Base-by-base conservation (phyloP, 1,140 invertebrate species). In the Zaprionus kolodkinae region DNA sequence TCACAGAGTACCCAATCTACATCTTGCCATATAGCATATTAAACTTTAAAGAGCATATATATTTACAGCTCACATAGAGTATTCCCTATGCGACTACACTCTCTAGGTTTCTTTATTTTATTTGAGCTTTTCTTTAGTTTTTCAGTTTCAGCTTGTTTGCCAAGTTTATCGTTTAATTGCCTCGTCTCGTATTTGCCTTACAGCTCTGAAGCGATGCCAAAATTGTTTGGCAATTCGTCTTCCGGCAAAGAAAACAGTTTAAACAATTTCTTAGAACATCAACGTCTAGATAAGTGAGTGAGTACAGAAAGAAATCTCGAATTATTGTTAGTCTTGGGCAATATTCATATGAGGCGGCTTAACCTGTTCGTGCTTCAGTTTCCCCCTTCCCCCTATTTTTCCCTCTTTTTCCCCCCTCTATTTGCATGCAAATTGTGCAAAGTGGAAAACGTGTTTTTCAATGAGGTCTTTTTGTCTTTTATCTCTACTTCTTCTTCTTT, bases 371-470 rank as follows among this genome's bases (percentile, higher is more conserved):
- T 76, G 74, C 57, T 57, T 67, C 25, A 38, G 52, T 73, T 73
- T 63, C 62, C 56, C 57, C 57, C n/a, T n/a, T n/a, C n/a, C n/a
- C n/a, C n/a, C n/a, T n/a, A n/a, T n/a, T n/a, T n/a, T n/a, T n/a
- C 59, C 13, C 12, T 50, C 13, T 11, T 50, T 13, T 38, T 12
- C 33, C 21, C 25, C n/a, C 38, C 27, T 43, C 27, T 30, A 30
- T 30, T 61, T 61, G 15, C 75, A 78, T 74, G 54, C 76, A 78
- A 78, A 74, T 77, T 72, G 57, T 45, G 59, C 59, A 67, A 73
- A 75, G 71, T 70, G 76, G 60, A 17, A 74, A 78, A 78, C 76
- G 48, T 61, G 76, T 77, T 72, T 76, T 60, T 55, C 50, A 43
- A 52, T 56, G 36, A 55, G 63, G 30, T 25, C 38, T 65, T 17